Evolutionary conservation across 2,113 vertebrate species (phyloP), one percentile per base, ranked within the genome.

Genomic region (Tenrec ecaudatus): DNA sequence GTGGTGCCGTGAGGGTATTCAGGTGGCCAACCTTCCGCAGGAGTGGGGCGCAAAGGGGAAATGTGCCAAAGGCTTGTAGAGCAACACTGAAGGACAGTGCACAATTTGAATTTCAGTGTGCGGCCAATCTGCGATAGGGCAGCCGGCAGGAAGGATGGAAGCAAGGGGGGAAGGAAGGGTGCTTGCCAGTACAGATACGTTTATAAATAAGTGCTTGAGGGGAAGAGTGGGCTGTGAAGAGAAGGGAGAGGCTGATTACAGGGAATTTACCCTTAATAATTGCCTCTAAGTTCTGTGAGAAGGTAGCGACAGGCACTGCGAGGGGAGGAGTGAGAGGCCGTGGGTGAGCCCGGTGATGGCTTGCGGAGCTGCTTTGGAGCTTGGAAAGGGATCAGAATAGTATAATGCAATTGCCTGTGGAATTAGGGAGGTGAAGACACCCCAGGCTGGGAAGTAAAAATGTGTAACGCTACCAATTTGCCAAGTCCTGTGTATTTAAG

Each of bases 401-500:
- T 58, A 94, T 60, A 25, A 43, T 40, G 9, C 23, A 89, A 83
- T 77, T 81, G 58, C 33, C 14, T 91, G 33, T 93, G 88, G 78
- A 85, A 88, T 79, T 84, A 88, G 71, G 60, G 92, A 86, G 81
- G 47, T 31, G 91, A 47, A 53, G 47, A 53, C 47, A 91, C 43
- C 71, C 89, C 38, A 79, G 58, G 86, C 69, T 92, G 40, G 58
- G 69, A 95, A 94, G 57, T 57, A 17, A 40, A 73, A 90, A 71
- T 81, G 43, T 93, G 68, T 92, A 81, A 91, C 77, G 43, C 38
- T 36, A 68, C 68, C 71, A 95, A n/a, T 80, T 53, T 91, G 66
- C 19, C 12, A 86, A 38, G 4, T 33, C 33, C 36, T 33, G 29
- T 78, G 10, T 81, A 58, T 86, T 62, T 68, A 71, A 79, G 14